Base-by-base conservation (phyloP, 2,888 invertebrate species). In the Meganola albula region DNA sequence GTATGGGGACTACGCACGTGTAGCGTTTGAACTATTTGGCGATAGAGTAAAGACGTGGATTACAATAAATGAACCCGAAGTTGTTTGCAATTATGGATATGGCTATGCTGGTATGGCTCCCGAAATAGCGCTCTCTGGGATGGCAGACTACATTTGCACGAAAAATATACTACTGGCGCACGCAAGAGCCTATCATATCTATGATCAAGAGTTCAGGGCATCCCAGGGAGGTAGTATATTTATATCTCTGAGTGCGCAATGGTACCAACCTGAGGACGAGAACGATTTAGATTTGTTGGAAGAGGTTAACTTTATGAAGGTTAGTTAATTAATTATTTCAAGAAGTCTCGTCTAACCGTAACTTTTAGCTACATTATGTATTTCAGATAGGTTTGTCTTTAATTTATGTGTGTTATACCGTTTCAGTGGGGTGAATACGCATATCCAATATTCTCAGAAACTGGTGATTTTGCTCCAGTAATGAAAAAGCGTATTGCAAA, bases 11-110 rank as follows among this genome's bases (percentile, higher is more conserved):
- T 88, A 84, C 47, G 80, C 87, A 0, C 64, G 73, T 2, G 47
- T 78, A 5, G 63, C 62, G 1, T 88, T 73, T 45, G 47, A 58
- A 27, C 45, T 66, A 11, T 87, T 80, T 38, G 87, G 87, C 1
- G 84, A 87, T 41, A 66, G 79, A 43, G 87, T 84, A 0, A 74
- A 74, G 29, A 36, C 63, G 14, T 90, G 89, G 89, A 79, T 88
- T 4, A 89, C 89, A 1, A 77, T 89, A 14, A 89, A 90, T 41
- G 89, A 89, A 50, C 88, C 88, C 0, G 58, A 48, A 8, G 53
- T 61, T 44, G 43, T 71, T 10, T 80, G 76, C 38, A 44, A 60
- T 9, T 45, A 51, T 1, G 87, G 84, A 0, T 90, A 89, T 51
- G 84, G 80, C 1, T 32, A 21, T 1, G 58, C 37, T 1, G 37